Conservation (phyloP, 2,888 invertebrate species). For the Bombylius discolor region DNA sequence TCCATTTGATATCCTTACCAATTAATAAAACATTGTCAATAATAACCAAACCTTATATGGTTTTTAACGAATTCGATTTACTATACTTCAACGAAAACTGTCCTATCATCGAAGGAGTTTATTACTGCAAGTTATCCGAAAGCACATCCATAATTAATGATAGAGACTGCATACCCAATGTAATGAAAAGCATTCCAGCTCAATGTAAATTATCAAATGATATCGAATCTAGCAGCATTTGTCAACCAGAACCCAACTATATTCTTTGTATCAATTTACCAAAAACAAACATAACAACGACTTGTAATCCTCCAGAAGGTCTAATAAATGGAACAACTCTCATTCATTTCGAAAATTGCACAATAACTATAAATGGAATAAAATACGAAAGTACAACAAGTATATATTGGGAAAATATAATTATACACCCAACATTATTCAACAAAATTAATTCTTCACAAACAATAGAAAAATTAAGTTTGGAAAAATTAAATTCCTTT, state of each 20-base stretch:
- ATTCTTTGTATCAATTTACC: background rate
- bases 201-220: background rate
- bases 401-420: background rate
- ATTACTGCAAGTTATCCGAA: background rate
- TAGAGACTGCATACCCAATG: background rate
- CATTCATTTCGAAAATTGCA: background rate
- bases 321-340: background rate
- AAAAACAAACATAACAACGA: background rate
- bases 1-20: background rate
- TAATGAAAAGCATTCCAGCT: background rate
- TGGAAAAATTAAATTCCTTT: too few species aligned
- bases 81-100: background rate
- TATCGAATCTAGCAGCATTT: background rate
- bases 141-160: background rate
- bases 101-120: background rate
- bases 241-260: background rate
- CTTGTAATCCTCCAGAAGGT: background rate
- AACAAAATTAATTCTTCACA: too few species aligned
- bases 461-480: too few species aligned
- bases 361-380: background rate
- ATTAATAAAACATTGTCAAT: background rate
- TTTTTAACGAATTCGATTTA: background rate
- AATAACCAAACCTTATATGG: background rate
- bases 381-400: background rate
- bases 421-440: background rate